Evolutionary conservation across 2,888 invertebrate species (phyloP), one percentile per base, ranked within the genome.

Genomic region (Tetrapedia diversipes): DNA sequence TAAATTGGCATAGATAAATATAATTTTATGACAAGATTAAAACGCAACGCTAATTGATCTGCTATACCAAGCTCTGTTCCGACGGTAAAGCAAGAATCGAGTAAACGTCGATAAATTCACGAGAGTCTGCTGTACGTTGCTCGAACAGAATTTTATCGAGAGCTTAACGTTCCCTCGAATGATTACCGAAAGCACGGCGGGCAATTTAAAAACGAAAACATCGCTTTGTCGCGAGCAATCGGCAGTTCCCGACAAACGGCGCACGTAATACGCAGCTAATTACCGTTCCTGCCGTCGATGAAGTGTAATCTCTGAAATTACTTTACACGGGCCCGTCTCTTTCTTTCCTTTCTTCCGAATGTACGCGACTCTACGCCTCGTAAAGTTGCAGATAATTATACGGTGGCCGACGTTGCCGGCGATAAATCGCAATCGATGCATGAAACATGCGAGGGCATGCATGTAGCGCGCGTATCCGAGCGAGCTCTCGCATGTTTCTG

Each of bases 341-440:
- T 72, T 64, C n/a, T n/a, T n/a, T n/a, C n/a, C n/a, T n/a, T n/a
- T n/a, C n/a, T n/a, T n/a, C n/a, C n/a, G n/a, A n/a, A n/a, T 47
- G 29, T 51, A 49, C 39, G 45, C 59, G 47, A 41, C 59, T 32
- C 19, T 29, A 10, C 29, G 41, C 16, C 14, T 60, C 65, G 73
- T 49, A 60, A 60, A 75, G 29, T 60, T 24, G 22, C 22, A 4
- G 10, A 60, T 56, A 75, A 75, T 75, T 75, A 43, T 34, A 75
- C 65, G 16, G 45, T 34, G 27, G 57, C 24, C 37, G 43, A 43
- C 51, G 22, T 34, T n/a, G 11, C 14, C 57, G 27, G 22, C 68
- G 75, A 63, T 76, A 68, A 75, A 64, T 64, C 37, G 54, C 39
- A 68, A 63, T 75, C 67, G 61, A 57, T 63, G 63, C 45, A 37